phyloP scores from a whole-genome alignment of 2,888 invertebrate genomes.

The Scaptodrosophila latifasciaeformis region DNA sequence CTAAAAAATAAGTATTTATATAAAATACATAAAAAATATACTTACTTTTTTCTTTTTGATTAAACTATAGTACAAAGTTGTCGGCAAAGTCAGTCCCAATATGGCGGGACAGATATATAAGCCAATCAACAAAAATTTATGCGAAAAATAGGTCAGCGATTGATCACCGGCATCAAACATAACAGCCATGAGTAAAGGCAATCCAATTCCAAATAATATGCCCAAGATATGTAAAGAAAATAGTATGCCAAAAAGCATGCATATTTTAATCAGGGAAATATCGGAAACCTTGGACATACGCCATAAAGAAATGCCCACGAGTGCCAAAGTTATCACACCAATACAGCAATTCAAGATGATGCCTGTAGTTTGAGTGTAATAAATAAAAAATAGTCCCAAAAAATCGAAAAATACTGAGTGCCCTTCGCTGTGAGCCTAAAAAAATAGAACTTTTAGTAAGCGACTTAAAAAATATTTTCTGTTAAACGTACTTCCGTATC shows the following conservation, averaged over 20 bases:
- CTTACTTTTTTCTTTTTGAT: constrained; percentile 13
- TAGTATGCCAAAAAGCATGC: constrained; percentile 54
- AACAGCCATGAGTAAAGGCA: constrained; percentile 71
- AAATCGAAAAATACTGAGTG: constrained; percentile 83
- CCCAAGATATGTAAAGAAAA: constrained; percentile 63
- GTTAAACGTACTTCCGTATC: constrained; percentile 58
- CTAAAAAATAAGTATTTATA: not conserved
- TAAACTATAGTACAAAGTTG: constrained; percentile 62
- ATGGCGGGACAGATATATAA: constrained; percentile 69
- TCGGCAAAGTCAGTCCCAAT: constrained; percentile 63
- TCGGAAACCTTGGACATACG: constrained; percentile 58
- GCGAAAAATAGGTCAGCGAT: constrained; percentile 79
- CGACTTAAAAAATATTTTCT: not conserved
- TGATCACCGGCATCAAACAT: constrained; percentile 72
- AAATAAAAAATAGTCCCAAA: constrained; percentile 81
- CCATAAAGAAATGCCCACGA: constrained; percentile 59
- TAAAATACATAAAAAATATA: not conserved
- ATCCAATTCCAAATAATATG: constrained; percentile 58
- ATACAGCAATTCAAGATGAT: constrained; percentile 71
- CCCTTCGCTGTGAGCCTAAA: constrained; percentile 73
- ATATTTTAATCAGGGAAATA: constrained; percentile 45
- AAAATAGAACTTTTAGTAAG: not conserved
- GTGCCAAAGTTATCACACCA: constrained; percentile 68
- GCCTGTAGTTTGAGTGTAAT: constrained; percentile 77
- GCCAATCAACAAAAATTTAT: constrained; percentile 76